Conservation (phyloP, 2,113 vertebrate genomes). For the Platichthys flesus region DNA sequence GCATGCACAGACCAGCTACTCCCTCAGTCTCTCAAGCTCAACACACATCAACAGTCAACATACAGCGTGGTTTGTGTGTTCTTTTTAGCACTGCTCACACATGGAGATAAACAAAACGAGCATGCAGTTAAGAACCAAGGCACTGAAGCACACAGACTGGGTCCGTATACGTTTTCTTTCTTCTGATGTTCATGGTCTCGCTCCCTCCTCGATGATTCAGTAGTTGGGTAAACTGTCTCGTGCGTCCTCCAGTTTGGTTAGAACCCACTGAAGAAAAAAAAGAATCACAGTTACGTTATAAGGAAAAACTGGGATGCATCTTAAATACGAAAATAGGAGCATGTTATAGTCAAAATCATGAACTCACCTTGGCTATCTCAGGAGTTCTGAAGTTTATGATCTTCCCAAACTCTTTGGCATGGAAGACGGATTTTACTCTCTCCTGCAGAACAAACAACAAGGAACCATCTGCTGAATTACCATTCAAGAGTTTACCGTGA, state of each 20-base stretch:
- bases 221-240: constrained; percentile 88
- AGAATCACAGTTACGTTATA: not conserved
- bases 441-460: constrained; percentile 82
- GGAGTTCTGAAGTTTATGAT: constrained; percentile 96
- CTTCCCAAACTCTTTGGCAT: constrained; percentile 98
- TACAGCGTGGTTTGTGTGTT: not conserved
- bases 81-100: constrained; percentile 18
- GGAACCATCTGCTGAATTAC: not conserved
- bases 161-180: constrained; percentile 3
- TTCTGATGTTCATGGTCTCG: not conserved
- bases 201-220: constrained; percentile 39
- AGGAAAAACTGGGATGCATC: not conserved
- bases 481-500: no score
- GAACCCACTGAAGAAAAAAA: constrained; percentile 88
- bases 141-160: constrained; percentile 68
- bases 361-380: constrained; percentile 91
- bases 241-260: constrained; percentile 91
- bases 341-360: not conserved
- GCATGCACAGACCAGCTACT: constrained; percentile 30
- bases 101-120: constrained; percentile 40
- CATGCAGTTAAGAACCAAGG: constrained; percentile 77
- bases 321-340: not conserved
- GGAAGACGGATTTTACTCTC: constrained; percentile 97
- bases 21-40: not conserved
- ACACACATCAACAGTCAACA: constrained; percentile 39